Base-by-base conservation (phyloP, 2,888 invertebrate species). In the Saturnia japonica region DNA sequence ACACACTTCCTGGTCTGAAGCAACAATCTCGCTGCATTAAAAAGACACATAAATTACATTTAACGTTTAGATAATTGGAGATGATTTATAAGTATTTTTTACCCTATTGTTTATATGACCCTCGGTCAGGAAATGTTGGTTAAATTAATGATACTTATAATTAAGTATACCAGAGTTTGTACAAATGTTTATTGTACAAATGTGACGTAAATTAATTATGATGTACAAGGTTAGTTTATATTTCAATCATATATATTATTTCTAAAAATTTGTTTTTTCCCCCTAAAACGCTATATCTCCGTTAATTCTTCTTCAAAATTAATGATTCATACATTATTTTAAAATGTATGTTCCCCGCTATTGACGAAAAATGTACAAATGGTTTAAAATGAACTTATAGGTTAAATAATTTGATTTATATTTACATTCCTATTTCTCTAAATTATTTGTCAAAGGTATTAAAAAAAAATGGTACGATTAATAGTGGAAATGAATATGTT, bases 1-100 rank as follows among this genome's bases (percentile, higher is more conserved):
- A 64, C 57, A 60, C 64, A 71, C 76, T 77, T 77, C 77, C 77
- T 77, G 69, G 71, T 76, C 62, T 75, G 71, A 71, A 72, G 64
- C 64, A 64, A 64, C 64, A 64, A 64, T 64, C 64, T 40, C 64
- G 64, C 40, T n/a, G 40, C 64, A 64, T 64, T 64, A 64, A 64
- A 64, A 40, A 64, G 34, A n/a, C 64, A 64, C 40, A 64, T 64
- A 64, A 64, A 64, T 64, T 64, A 64, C 40, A 64, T 64, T 40
- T 64, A 64, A 64, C 64, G 64, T 40, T 40, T 64, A 64, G 40
- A 64, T 64, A 64, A 40, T 64, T 64, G 40, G n/a, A 34, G 64
- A 64, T 64, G 40, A 64, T 64, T 64, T 64, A 64, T 64, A 40
- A 19, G 40, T n/a, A 64, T 19, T 40, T 34, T 64, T 40, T 40